Percentiles rank a stretch among this genome's conserved stretches.
These are phyloP conservation scores for Drosophila vallismaia DNA, from an alignment of 2,888 invertebrate genomes.

Conservation along the genomic window DNA sequence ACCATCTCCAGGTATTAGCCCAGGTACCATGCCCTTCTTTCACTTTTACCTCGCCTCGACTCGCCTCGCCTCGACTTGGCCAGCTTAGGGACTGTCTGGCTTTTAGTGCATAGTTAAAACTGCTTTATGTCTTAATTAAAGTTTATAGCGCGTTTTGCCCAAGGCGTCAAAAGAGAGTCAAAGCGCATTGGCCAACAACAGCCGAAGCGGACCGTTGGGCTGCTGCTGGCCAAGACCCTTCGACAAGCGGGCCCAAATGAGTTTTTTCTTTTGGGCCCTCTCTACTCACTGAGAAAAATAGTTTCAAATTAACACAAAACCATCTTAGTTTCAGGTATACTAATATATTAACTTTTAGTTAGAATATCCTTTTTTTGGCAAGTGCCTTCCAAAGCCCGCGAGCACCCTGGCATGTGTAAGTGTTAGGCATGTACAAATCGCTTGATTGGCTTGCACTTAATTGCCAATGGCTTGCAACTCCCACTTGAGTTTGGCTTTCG, in stretches of 20 bases:
- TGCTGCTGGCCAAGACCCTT: conserved; percentile 30
- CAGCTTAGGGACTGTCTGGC: conserved; percentile 21
- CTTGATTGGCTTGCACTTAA: conserved; percentile 78
- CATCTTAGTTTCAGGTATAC: no score
- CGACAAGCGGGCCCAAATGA: conserved; percentile 64
- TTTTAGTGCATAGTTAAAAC: conserved; percentile 71
- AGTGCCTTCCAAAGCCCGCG: conserved; percentile 10
- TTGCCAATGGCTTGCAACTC: conserved; percentile 72
- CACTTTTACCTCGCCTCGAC: conserved; percentile 24
- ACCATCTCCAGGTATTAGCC: conserved; percentile 15
- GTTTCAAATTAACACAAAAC: no score
- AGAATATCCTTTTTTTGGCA: neutral
- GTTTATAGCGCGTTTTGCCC: conserved; percentile 72
- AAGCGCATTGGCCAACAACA: conserved; percentile 52
- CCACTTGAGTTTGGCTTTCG: conserved; percentile 34
- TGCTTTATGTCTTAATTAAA: conserved; percentile 82
- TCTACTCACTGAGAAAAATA: conserved; percentile 2
- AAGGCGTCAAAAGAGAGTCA: conserved; percentile 74
- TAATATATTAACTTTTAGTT: neutral
- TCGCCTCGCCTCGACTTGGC: conserved; percentile 12
- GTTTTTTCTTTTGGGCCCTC: conserved; percentile 28
- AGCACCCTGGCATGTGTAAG: conserved; percentile 53
- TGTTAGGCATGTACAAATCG: conserved; percentile 77
- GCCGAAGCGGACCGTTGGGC: conserved; percentile 42
- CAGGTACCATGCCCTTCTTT: conserved; percentile 57